These are phyloP conservation scores for Podilymbus podiceps DNA, from an alignment of 2,113 vertebrate genomes.

Conservation along the genomic window DNA sequence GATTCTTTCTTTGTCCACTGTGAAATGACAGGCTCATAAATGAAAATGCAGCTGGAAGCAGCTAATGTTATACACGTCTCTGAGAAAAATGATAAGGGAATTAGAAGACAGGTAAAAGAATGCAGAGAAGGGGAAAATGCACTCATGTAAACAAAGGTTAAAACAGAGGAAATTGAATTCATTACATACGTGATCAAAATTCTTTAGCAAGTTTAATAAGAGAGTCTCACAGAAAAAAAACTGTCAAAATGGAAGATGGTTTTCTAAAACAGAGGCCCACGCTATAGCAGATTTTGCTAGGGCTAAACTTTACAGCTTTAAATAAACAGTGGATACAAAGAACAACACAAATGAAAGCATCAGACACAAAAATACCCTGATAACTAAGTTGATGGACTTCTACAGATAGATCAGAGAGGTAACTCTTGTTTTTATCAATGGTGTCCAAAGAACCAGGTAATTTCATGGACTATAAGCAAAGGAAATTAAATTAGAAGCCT, in stretches of 20 bases:
- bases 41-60: background rate
- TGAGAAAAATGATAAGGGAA: background rate
- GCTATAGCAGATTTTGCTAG: background rate
- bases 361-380: background rate
- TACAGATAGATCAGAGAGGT: background rate
- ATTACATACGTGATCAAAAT: background rate
- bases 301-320: background rate
- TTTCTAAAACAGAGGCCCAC: background rate
- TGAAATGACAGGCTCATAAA: background rate
- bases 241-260: background rate
- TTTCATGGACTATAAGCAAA: background rate
- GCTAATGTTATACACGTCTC: background rate
- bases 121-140: background rate
- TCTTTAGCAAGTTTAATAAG: background rate
- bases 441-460: background rate
- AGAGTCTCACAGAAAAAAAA: background rate
- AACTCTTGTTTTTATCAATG: background rate
- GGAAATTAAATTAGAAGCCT: background rate
- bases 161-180: background rate
- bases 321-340: background rate
- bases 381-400: background rate
- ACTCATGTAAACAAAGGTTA: background rate
- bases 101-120: background rate
- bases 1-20: background rate
- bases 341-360: constrained; percentile 15